Base-by-base conservation (phyloP, 2,797 vertebrate species). In the Aratinga solstitialis region DNA sequence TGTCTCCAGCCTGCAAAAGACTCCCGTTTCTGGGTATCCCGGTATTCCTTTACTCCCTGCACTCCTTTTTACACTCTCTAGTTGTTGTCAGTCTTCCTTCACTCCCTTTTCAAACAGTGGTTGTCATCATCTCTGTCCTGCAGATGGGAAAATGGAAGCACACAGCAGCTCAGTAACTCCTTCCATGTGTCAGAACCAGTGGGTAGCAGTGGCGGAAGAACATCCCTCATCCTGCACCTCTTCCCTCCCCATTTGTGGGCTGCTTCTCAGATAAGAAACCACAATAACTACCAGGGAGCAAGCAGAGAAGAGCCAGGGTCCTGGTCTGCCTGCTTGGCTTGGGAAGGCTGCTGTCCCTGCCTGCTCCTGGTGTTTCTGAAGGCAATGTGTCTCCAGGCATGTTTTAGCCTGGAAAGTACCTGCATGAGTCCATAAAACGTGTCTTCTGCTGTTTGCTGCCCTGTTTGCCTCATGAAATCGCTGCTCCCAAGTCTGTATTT, bases 211-310 rank as follows among this genome's bases (percentile, higher is more conserved):
- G 36, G 47, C n/a, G 45, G 79, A 58, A 74, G 66, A 62, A 24
- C 40, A 74, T 13, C 13, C 42, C 24, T 89, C 78, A 66, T 72
- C 45, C 48, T 67, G 21, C 22, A 5, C 82, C 32, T 71, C 61
- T 80, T 74, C 66, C 29, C 16, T 94, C 63, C 58, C n/a, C 15
- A 7, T 29, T 27, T 3, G 3, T 2, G 3, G 10, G 36, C 36
- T 73, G 65, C 43, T 83, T 93, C 68, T 92, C 67, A 71, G 66
- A 74, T n/a, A 29, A 74, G 36, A 88, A 87, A 58, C 48, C 47
- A 47, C 59, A 54, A 6, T 22, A 80, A 10, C 32, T 38, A 42
- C n/a, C 0, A 0, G 42, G 45, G 15, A 48, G 45, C 1, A 14
- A 45, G 56, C 29, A 63, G 72, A 71, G 53, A n/a, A 20, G 36